Evolutionary conservation across 2,113 vertebrate genomes (phyloP).

Genomic region (Trichechus manatus): DNA sequence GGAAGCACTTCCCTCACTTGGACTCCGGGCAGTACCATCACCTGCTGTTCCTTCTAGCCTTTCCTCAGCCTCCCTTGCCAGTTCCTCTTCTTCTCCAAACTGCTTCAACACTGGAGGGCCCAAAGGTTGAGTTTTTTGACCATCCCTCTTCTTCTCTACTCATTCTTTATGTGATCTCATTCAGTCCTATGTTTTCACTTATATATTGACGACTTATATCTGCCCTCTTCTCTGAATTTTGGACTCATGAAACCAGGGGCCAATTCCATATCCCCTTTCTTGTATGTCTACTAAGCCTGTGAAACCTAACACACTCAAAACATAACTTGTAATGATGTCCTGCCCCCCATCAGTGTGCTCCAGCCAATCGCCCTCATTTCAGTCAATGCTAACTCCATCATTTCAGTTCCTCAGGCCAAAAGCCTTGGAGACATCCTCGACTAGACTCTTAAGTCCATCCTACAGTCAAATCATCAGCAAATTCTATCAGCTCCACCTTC

Average conservation of each 20-base stretch:
- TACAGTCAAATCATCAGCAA: background rate
- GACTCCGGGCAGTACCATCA: background rate
- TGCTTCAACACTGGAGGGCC: background rate
- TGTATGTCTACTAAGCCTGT: background rate
- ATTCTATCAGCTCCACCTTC: background rate
- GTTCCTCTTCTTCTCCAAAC: background rate
- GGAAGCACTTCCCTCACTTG: background rate
- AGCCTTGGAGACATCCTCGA: background rate
- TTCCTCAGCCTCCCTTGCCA: background rate
- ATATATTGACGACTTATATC: background rate
- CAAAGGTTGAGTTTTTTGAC: background rate
- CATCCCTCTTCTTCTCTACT: background rate
- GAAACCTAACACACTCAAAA: conserved; percentile 9
- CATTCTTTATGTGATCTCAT: background rate
- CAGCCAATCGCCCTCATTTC: background rate
- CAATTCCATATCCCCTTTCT: background rate
- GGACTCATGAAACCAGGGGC: background rate
- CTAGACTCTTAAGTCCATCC: background rate
- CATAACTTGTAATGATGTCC: background rate
- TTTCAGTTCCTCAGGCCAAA: background rate
- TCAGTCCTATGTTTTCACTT: background rate
- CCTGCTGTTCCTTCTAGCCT: background rate
- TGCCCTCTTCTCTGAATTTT: background rate
- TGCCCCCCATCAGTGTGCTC: background rate
- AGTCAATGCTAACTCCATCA: background rate